phyloP scores from a whole-genome alignment of 2,113 vertebrate species.

The Nettapus auritus region DNA sequence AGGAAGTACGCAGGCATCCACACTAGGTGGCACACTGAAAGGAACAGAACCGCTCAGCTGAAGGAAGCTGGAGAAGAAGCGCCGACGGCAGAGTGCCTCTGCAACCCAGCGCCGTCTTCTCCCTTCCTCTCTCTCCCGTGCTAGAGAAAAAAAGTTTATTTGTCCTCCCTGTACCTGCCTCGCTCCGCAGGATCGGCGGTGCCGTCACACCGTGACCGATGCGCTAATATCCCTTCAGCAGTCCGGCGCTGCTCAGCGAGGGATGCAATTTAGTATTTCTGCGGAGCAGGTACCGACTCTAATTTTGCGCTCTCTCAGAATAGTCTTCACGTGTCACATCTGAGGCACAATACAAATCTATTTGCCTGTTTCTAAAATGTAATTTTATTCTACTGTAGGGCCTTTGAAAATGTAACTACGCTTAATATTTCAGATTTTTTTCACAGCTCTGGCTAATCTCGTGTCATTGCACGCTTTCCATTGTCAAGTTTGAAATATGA shows the following conservation, averaged over 20 bases:
- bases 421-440: neutral
- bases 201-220: neutral
- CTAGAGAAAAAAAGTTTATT: neutral
- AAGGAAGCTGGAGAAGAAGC: neutral
- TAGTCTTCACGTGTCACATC: neutral
- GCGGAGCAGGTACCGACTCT: neutral
- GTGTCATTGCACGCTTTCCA: neutral
- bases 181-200: neutral
- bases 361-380: neutral
- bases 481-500: conserved; percentile 20
- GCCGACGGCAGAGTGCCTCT: neutral
- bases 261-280: neutral
- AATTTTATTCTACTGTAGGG: neutral
- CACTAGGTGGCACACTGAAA: conserved; percentile 70
- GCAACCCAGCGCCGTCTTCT: neutral
- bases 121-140: neutral
- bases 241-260: neutral
- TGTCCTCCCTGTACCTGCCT: neutral
- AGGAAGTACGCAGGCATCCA: conserved; percentile 43
- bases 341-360: neutral
- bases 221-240: neutral
- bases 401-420: neutral
- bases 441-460: conserved; percentile 27
- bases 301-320: neutral
- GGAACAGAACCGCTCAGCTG: neutral